Base-by-base conservation (phyloP, 2,797 vertebrate genomes). In the Malacoraja senta region DNA sequence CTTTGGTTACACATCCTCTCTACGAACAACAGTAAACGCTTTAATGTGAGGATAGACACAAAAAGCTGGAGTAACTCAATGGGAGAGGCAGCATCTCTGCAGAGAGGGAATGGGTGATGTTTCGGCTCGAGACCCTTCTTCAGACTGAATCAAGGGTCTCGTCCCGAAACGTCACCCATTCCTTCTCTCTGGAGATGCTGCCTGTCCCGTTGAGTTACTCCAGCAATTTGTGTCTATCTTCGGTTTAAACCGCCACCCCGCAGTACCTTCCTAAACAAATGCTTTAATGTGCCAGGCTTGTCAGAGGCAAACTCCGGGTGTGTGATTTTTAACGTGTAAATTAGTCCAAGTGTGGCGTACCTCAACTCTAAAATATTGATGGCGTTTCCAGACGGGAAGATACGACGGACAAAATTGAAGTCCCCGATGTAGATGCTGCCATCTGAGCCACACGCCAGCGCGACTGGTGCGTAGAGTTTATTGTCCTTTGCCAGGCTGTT, bases 381-480 rank as follows among this genome's bases (percentile, higher is more conserved):
- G 0, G 98, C 97, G 95, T 97, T 98, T 95, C 98, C 98, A 0
- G 98, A 98, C 53, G 98, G 97, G 93, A 98, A 97, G 94, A 99
- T 97, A 93, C 98, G 96, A 72, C 99, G 97, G 93, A 99, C 97
- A 94, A 98, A 98, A 96, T 99, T 99, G 95, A 99, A 99, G 95
- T 99, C 98, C 0, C 99, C 99, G 8, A 99, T 95, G 53, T 99
- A 99, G 83, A 99, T 95, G 0, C 98, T 99, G 32, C 99, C 98
- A n/a, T 99, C 99, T 0, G 98, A 97, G 15, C 98, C 98, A 19
- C 97, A 98, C 58, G 98, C 97, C 68, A 99, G 96, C 0, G 98
- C 99, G 80, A 99, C 98, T 0, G 99, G 99, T 17, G 98, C 98
- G 80, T 98, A 99, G 90, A 99, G 98, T 95, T 99, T 99, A 96